Percentiles rank a stretch among this genome's conserved stretches.
phyloP scores from a whole-genome alignment of 2,797 vertebrate genomes.

The Eulemur albifrons region DNA sequence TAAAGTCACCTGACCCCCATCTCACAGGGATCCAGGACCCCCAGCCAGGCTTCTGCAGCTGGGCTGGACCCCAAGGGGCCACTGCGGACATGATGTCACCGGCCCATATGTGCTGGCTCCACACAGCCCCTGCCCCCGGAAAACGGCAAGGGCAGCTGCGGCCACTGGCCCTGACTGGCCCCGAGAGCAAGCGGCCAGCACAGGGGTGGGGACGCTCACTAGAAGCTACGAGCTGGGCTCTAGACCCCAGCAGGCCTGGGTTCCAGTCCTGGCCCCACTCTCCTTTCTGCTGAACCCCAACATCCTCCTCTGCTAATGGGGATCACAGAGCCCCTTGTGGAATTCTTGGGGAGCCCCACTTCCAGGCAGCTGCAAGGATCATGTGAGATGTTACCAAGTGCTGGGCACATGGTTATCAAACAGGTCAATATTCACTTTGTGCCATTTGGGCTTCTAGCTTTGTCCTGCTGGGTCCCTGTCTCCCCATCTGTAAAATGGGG shows the following conservation, averaged over 20 bases:
- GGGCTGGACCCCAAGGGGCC: conserved; percentile 24
- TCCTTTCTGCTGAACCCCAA: neutral
- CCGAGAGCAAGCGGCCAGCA: neutral
- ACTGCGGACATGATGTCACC: conserved; percentile 58
- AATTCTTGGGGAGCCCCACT: too few relatives aligned
- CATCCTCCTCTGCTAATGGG: neutral
- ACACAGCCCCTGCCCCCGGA: neutral
- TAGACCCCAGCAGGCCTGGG: neutral
- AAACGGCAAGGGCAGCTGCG: neutral
- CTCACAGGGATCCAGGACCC: neutral
- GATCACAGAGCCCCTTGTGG: neutral
- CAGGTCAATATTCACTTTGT: neutral
- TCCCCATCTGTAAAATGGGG: neutral
- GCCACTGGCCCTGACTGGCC: neutral
- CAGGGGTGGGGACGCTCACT: neutral
- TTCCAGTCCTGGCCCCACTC: neutral
- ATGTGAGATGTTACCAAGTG: neutral
- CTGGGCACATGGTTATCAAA: accelerated
- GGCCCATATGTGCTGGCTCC: conserved; percentile 25
- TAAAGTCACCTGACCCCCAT: neutral
- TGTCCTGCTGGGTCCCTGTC: neutral
- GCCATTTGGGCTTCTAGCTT: accelerated
- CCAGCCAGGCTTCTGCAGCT: conserved; percentile 53
- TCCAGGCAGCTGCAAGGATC: neutral
- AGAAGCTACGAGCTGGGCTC: neutral